Conservation (phyloP, 1,140 invertebrate genomes). For the Scaptomyza pallida region DNA sequence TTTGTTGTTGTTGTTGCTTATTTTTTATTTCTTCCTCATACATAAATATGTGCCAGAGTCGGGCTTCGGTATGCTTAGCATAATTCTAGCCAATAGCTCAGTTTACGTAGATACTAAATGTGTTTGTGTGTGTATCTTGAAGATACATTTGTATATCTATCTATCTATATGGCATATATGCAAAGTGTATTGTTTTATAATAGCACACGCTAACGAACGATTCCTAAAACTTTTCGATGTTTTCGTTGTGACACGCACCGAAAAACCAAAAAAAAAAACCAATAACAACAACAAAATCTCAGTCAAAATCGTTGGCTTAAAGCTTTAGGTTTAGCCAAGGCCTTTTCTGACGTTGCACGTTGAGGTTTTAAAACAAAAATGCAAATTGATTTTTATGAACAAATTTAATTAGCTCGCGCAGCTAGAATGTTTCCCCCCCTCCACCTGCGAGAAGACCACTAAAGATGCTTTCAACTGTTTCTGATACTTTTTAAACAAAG, state of each 20-base stretch:
- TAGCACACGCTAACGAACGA: constrained; percentile 35
- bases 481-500: too few species aligned
- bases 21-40: constrained; percentile 81
- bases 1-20: too few species aligned
- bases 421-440: constrained; percentile 65
- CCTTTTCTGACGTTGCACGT: constrained; percentile 80
- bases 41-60: constrained; percentile 79
- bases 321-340: constrained; percentile 64
- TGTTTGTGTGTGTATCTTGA: constrained; percentile 29
- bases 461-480: constrained; percentile 20
- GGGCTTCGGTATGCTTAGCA: constrained; percentile 54
- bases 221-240: constrained; percentile 25
- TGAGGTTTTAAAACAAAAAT: constrained; percentile 64
- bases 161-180: constrained; percentile 31
- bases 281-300: constrained; percentile 18
- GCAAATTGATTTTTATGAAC: constrained; percentile 82
- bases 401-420: constrained; percentile 83
- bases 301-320: constrained; percentile 36
- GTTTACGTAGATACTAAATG: constrained; percentile 9
- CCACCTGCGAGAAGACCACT: constrained; percentile 44
- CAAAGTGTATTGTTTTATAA: constrained; percentile 29
- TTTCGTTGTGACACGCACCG: constrained; percentile 24
- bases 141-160: constrained; percentile 15
- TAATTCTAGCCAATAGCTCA: constrained; percentile 75
- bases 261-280: constrained; percentile 15